Evolutionary conservation across 1,140 invertebrate genomes (phyloP), one percentile per base, ranked within the genome.

Genomic region (Aphelenchoides avenae): DNA sequence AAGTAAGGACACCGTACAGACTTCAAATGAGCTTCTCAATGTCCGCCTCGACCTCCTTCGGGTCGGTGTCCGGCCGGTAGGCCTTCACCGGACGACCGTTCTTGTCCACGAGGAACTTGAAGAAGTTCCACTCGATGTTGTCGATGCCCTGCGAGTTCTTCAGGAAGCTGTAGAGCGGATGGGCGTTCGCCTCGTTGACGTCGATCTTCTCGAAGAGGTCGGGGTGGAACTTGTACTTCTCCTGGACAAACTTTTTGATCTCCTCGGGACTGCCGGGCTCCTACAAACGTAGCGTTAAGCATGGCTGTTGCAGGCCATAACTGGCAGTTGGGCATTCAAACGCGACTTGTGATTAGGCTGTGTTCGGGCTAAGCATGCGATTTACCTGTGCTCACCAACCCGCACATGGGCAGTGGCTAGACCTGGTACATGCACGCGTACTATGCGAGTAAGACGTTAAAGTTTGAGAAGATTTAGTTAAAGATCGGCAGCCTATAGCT

Each of bases 91-190:
- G 87, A 40, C 87, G 79, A 3, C 92, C 92, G 44, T 91, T 80
- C 75, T 86, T 88, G 77, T 93, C 84, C 30, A 94, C 80, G 36
- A 96, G 82, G 77, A 96, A 97, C 76, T 96, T 96, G 3, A 89
- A 88, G 68, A 95, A 96, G 78, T 96, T 97, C 92, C 92, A 96
- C 75, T 95, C 94, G 62, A 95, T 91, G 37, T 83, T 84, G 73
- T 82, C 83, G 68, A 29, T 27, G 13, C 13, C 24, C 34, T 30
- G 27, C 22, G 22, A 48, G 3, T 57, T 61, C 29, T 54, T 57
- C 9, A 57, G 29, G 30, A 61, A 59, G 11, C n/a, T 52, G 15
- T 15, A 59, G 4, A 59, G 30, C 9, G 57, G 57, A 52, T 51
- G 43, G 15, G 57, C 57, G 34, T 57, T 29, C 1, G 18, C 18